A percentile compares a stretch with the other conserved stretches of the same genome.
These are phyloP conservation scores for Phaethornis superciliosus DNA, from an alignment of 2,113 vertebrate species.

Conservation along the genomic window DNA sequence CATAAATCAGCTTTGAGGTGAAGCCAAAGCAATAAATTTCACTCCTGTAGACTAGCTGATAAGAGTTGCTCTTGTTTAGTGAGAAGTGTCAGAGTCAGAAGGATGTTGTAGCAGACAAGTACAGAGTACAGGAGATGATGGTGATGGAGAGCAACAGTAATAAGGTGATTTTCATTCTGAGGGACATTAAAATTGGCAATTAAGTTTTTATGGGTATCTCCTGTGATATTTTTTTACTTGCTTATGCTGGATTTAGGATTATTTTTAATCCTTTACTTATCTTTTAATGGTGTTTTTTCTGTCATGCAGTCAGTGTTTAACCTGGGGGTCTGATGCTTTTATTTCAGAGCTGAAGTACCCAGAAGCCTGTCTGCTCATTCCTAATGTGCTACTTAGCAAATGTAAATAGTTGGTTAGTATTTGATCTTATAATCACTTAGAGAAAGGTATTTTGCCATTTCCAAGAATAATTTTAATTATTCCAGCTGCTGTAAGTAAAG, in stretches of 20 bases:
- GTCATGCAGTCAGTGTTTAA: not conserved
- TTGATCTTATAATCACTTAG: not conserved
- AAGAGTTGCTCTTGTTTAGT: not conserved
- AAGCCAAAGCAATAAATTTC: not conserved
- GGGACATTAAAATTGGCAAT: not conserved
- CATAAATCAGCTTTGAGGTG: not conserved
- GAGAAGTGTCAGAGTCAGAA: not conserved
- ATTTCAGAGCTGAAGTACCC: not conserved
- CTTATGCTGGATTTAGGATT: not conserved
- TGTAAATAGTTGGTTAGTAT: not conserved
- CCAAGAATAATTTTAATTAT: not conserved
- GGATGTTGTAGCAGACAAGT: not conserved
- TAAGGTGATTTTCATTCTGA: not conserved
- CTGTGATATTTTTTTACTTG: not conserved
- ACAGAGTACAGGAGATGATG: not conserved
- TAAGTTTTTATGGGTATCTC: not conserved
- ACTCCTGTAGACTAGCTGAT: rapidly evolving
- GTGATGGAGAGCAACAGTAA: not conserved
- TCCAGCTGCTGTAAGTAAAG: not conserved
- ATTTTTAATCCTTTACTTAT: not conserved
- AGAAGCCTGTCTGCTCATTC: not conserved
- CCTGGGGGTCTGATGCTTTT: not conserved
- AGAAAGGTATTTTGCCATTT: not conserved
- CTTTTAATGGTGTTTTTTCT: not conserved
- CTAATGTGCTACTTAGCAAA: not conserved